Evolutionary conservation across 2,797 vertebrate genomes (phyloP).

Genomic region (Rhodeus uyekii): DNA sequence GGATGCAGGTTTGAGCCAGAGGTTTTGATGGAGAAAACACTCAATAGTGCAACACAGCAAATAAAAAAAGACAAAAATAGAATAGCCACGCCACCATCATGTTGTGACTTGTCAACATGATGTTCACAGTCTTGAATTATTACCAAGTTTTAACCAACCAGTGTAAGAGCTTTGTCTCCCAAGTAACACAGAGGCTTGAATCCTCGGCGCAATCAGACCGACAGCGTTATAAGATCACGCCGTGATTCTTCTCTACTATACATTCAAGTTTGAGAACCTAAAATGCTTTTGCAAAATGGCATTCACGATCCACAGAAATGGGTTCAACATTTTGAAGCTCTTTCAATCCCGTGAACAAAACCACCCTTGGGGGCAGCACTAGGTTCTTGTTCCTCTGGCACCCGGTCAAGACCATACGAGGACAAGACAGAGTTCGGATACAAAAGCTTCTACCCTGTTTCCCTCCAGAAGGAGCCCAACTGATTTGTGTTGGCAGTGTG

Average conservation of each 20-base stretch:
- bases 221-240: slow-evolving; percentile 7
- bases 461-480: slow-evolving; percentile 70
- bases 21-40: slow-evolving; percentile 54
- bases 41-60: slow-evolving; percentile 34
- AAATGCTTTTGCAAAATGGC: slow-evolving; percentile 47
- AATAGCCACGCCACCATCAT: slow-evolving; percentile 29
- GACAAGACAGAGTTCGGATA: slow-evolving; percentile 72
- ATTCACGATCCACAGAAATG: slow-evolving; percentile 67
- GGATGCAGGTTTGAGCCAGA: slow-evolving; percentile 53
- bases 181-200: not conserved
- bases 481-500: slow-evolving; percentile 81
- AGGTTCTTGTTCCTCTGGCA: slow-evolving; percentile 77
- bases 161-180: slow-evolving; percentile 33
- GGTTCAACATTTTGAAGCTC: slow-evolving; percentile 72
- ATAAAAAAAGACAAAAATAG: slow-evolving; percentile 51
- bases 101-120: slow-evolving; percentile 53
- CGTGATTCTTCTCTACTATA: not conserved
- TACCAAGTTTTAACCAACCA: slow-evolving; percentile 36
- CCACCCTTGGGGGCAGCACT: slow-evolving; percentile 73
- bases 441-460: slow-evolving; percentile 58
- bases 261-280: not conserved
- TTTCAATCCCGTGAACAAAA: slow-evolving; percentile 68
- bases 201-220: not conserved
- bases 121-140: slow-evolving; percentile 53
- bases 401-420: slow-evolving; percentile 80